Conservation (phyloP, 1,140 invertebrate species). For the Drosophila murphyi region DNA sequence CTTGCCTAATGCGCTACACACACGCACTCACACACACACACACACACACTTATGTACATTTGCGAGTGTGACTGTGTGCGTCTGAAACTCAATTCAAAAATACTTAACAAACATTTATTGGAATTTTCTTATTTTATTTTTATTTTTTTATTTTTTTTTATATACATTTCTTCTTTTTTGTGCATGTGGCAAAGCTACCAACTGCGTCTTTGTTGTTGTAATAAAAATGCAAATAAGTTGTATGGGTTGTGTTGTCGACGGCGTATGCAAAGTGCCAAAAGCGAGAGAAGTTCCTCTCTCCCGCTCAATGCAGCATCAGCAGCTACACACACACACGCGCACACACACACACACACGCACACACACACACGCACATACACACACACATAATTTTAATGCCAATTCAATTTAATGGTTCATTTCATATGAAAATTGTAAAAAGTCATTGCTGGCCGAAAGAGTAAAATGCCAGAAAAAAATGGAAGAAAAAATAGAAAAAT, state of each 20-base stretch:
- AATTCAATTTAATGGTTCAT: constrained; percentile 83
- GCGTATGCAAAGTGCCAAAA: constrained; percentile 81
- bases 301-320: constrained; percentile 10
- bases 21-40: constrained; percentile 12
- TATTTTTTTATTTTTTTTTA: constrained; percentile 22
- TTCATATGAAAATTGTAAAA: constrained; percentile 83
- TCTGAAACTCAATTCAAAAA: constrained; percentile 78
- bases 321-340: constrained; percentile 37
- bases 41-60: constrained; percentile 16
- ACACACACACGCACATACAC: constrained; percentile 56
- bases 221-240: constrained; percentile 82
- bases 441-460: constrained; percentile 78
- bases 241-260: constrained; percentile 63
- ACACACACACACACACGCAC: constrained; percentile 57
- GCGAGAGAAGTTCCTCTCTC: constrained; percentile 37
- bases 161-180: constrained; percentile 25
- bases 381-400: constrained; percentile 81
- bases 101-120: constrained; percentile 83
- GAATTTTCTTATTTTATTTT: constrained; percentile 56
- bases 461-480: constrained; percentile 45
- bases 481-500: constrained; percentile 32
- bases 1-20: constrained; percentile 54
- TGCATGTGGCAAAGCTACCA: constrained; percentile 46
- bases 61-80: constrained; percentile 33
- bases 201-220: constrained; percentile 74